Conservation (phyloP, 2,113 vertebrate genomes). For the Drymodes brunneopygia region DNA sequence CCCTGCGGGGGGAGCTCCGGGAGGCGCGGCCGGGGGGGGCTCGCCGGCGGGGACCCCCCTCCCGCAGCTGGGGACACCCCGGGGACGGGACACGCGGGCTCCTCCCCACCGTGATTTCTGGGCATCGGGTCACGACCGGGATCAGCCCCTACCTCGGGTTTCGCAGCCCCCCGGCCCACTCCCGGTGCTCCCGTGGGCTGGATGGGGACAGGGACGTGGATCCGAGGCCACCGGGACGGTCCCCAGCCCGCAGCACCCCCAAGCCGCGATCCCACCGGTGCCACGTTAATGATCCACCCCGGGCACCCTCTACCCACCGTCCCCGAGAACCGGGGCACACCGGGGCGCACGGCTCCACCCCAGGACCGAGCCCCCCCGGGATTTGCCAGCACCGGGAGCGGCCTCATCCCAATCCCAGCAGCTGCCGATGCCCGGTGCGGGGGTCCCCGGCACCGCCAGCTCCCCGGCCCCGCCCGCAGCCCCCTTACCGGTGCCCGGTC, state of each 20-base stretch:
- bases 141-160: background rate
- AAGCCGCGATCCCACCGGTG: fast-evolving
- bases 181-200: background rate
- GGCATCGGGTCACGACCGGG: background rate
- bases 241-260: background rate
- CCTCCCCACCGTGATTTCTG: background rate
- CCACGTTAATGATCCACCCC: background rate
- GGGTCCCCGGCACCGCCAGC: background rate
- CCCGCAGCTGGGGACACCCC: background rate
- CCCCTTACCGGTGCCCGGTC: background rate
- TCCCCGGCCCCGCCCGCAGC: background rate
- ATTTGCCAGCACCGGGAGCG: background rate
- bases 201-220: background rate
- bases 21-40: background rate
- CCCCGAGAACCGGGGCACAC: background rate
- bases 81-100: background rate
- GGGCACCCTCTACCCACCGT: background rate
- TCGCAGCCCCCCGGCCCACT: background rate
- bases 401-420: fast-evolving
- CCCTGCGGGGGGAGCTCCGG: background rate
- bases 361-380: background rate
- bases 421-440: background rate
- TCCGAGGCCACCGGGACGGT: background rate
- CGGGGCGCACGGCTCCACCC: background rate
- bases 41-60: background rate